Evolutionary conservation across 2,797 vertebrate species (phyloP), one percentile per base, ranked within the genome.

Genomic region (Lepus townsendii): DNA sequence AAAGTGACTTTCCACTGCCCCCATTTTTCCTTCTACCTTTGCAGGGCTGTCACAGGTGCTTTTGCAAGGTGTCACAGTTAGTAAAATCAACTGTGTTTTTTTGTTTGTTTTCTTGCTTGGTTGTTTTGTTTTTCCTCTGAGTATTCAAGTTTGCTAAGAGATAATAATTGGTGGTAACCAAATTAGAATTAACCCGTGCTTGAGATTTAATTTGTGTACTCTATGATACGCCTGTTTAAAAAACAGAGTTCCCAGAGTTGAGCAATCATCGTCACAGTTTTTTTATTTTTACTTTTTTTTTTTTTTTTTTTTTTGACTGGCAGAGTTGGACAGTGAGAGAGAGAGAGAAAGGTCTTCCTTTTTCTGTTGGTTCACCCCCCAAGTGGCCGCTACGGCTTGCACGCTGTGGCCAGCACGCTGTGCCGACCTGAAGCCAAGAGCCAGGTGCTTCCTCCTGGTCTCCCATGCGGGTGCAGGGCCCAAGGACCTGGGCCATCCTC

Each of bases 81-180:
- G 47, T 71, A 86, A 77, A 84, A 42, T 92, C 63, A 86, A 27
- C 20, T 83, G 30, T 84, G 19, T 72, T 79, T 73, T 79, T 72
- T n/a, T 47, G 42, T 47, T 47, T 47, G 42, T 47, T 47, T 42
- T 7, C 38, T 42, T 42, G 42, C 42, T 47, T 47, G 35, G 35
- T 35, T 35, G 42, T 47, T 47, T 30, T 75, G 8, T 82, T 26
- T 95, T 79, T 82, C 65, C 60, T 90, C 7, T 83, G 52, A 2
- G 10, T 8, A 54, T 89, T 83, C 11, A 77, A 10, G 60, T 60
- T 83, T 91, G 69, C 8, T 27, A 65, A 72, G 32, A 83, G 24
- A 88, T 4, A 84, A 17, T 30, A 73, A 35, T 79, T 60, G 24
- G n/a, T 65, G 30, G 27, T 87, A 72, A 91, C 7, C 24, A 83